Evolutionary conservation across 2,113 vertebrate species (phyloP).

Genomic region (Notiomystis cincta): DNA sequence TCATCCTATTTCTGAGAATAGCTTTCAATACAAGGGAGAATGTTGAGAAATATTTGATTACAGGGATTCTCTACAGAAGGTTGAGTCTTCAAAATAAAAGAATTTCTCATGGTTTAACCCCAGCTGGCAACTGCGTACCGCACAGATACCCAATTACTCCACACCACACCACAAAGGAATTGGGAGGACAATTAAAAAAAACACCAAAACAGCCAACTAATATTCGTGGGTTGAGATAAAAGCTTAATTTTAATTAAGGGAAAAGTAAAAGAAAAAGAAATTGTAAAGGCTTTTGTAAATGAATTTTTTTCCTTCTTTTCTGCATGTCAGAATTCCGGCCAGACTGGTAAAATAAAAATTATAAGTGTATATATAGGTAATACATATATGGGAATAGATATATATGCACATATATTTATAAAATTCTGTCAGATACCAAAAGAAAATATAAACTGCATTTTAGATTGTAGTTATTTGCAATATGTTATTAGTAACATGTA

Average conservation of each 20-base stretch:
- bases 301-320: not conserved
- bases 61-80: not conserved
- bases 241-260: not conserved
- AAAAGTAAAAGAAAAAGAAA: not conserved
- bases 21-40: not conserved
- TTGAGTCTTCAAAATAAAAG: not conserved
- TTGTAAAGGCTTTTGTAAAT: not conserved
- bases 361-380: not conserved
- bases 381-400: not conserved
- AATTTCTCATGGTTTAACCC: not conserved
- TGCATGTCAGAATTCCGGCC: not conserved
- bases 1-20: not conserved
- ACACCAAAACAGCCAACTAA: not conserved
- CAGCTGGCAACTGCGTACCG: not conserved
- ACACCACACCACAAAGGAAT: not conserved
- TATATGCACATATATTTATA: not conserved
- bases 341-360: not conserved
- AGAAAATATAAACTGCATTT: not conserved
- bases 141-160: not conserved
- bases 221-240: not conserved
- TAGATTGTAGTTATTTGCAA: not conserved
- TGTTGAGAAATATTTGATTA: constrained; percentile 34
- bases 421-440: not conserved
- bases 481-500: not conserved
- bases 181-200: not conserved